These are phyloP conservation scores for Micromys minutus DNA, from an alignment of 2,113 vertebrate species.

Conservation along the genomic window DNA sequence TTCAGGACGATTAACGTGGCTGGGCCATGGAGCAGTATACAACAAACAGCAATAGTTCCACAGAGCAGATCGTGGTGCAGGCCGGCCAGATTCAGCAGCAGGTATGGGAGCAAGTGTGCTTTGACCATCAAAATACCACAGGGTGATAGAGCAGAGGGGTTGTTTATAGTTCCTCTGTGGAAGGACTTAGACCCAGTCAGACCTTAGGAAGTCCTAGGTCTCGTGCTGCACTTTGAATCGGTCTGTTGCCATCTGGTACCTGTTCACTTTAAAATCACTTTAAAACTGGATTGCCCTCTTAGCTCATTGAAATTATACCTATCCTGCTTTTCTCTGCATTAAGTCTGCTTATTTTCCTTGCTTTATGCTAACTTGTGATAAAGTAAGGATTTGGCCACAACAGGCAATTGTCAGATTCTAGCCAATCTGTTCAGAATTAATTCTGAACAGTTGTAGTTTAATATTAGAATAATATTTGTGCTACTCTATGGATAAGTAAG, in stretches of 20 bases:
- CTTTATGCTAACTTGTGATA: slow-evolving; percentile 7
- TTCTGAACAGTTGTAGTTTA: slow-evolving; percentile 30
- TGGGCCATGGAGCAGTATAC: slow-evolving; percentile 96
- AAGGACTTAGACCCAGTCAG: not conserved
- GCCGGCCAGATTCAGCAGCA: slow-evolving; percentile 98
- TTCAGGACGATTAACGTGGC: slow-evolving; percentile 30
- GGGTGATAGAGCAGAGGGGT: not conserved
- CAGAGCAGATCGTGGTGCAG: slow-evolving; percentile 98
- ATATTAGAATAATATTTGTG: not conserved
- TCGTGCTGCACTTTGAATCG: not conserved
- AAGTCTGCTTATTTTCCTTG: not conserved
- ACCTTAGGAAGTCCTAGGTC: not conserved
- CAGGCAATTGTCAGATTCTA: not conserved
- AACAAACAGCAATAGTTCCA: slow-evolving; percentile 92
- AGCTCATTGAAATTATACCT: not conserved
- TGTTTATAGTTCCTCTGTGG: not conserved
- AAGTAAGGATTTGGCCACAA: not conserved
- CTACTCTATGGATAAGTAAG: not conserved
- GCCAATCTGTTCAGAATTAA: not conserved
- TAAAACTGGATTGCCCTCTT: not conserved
- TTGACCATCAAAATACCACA: not conserved
- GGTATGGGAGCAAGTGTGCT: slow-evolving; percentile 83
- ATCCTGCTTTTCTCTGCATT: slow-evolving; percentile 40
- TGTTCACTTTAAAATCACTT: not conserved
- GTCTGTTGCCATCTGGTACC: not conserved